Base-by-base conservation (phyloP, 1,140 invertebrate genomes). In the Thalassaphorura encarpata region DNA sequence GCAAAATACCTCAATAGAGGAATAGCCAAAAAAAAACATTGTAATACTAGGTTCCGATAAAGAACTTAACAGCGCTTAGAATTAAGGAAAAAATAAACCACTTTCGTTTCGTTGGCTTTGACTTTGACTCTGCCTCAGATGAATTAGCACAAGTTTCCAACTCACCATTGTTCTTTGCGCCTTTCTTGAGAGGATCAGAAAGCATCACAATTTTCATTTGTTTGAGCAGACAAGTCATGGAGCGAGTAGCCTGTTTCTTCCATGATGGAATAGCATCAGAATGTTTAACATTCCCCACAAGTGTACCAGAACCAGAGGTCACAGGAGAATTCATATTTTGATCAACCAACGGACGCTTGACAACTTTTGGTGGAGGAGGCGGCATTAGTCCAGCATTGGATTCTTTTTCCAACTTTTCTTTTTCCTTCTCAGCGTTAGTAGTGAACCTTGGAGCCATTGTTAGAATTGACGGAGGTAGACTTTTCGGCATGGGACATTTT, bases 391-490 rank as follows among this genome's bases (percentile, higher is more conserved):
- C n/a, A n/a, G n/a, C n/a, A n/a, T n/a, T n/a, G n/a, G n/a, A n/a
- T n/a, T n/a, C n/a, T n/a, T n/a, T n/a, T n/a, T n/a, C n/a, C n/a
- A n/a, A n/a, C 3, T 8, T 15, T 31, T 52, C 29, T 19, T 27
- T 24, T 18, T 29, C 26, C 28, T 50, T 52, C 27, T 52, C 24
- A n/a, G n/a, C n/a, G n/a, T n/a, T n/a, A n/a, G n/a, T n/a, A n/a
- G n/a, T n/a, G 62, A 77, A 78, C 31, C 78, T 67, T 11, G 80
- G 80, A 18, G 76, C 75, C 71, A 77, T 80, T 3, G 78, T 78
- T 29, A 81, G 68, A 66, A 77, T 78, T 49, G 78, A 79, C n/a
- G 72, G 72, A n/a, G 80, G 80, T 23, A 81, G 63, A 15, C 70
- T 58, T 3, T 67, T 59, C 3, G 79, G 80, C n/a, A n/a, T n/a